Conservation (phyloP, 2,797 vertebrate genomes). For the Lacerta bilineata region DNA sequence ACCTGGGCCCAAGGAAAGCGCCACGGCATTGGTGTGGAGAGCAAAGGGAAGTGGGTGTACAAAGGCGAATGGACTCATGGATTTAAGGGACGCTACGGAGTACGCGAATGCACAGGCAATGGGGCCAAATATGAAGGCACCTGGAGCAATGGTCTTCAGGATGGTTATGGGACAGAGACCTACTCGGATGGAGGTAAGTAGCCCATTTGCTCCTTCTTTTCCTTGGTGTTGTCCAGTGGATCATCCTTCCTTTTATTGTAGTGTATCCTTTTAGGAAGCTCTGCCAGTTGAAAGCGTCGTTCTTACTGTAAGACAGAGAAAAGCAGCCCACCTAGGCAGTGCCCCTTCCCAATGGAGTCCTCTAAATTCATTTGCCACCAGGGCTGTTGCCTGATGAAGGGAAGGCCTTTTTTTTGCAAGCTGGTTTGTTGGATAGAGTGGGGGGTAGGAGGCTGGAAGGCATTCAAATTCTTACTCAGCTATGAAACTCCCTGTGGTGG, state of each 20-base stretch:
- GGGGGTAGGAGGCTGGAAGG: background rate
- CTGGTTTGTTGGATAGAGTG: background rate
- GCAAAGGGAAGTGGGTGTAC: slow-evolving; percentile 99
- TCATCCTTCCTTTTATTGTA: fast-evolving
- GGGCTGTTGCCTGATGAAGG: fast-evolving
- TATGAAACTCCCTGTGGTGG: background rate
- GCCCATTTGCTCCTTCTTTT: background rate
- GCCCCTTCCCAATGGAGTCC: slow-evolving; percentile 73
- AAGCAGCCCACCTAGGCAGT: background rate
- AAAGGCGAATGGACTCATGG: slow-evolving; percentile 98
- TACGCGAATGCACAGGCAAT: slow-evolving; percentile 93
- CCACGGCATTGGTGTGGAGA: slow-evolving; percentile 96
- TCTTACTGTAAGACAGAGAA: background rate
- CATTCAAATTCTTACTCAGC: background rate
- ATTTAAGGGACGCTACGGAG: slow-evolving; percentile 98
- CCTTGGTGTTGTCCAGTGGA: background rate
- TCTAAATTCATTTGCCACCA: slow-evolving; percentile 32
- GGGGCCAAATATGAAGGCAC: slow-evolving; percentile 98
- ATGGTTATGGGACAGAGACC: slow-evolving; percentile 98
- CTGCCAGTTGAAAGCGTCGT: background rate
- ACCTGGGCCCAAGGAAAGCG: slow-evolving; percentile 99
- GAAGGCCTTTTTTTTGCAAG: background rate
- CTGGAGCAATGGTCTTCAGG: slow-evolving; percentile 98
- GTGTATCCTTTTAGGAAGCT: too few species aligned
- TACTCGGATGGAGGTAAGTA: slow-evolving; percentile 98